phyloP scores from a whole-genome alignment of 2,113 vertebrate species.

The Caretta caretta region DNA sequence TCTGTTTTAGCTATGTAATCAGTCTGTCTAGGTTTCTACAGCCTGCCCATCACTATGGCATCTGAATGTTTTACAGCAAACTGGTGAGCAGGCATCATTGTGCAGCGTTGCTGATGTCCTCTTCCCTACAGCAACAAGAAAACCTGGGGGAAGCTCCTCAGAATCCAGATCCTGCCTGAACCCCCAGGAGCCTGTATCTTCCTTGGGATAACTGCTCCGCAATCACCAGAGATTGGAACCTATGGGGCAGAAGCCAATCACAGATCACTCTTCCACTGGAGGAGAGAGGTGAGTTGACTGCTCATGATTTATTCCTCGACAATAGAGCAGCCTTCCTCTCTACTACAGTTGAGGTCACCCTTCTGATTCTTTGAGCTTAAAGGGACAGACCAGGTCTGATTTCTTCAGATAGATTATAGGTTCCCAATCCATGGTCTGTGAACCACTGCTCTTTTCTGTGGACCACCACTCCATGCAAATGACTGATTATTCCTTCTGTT shows the following conservation, averaged over 20 bases:
- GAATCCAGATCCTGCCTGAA: not conserved
- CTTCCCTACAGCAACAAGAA: not conserved
- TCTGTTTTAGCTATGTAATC: not conserved
- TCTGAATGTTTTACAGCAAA: not conserved
- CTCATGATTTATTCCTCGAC: not conserved
- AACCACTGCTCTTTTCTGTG: not conserved
- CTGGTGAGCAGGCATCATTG: not conserved
- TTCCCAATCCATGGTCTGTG: not conserved
- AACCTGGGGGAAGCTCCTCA: not conserved
- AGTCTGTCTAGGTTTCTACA: not conserved
- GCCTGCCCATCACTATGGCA: not conserved
- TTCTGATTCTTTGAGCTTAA: not conserved
- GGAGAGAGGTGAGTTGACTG: not conserved
- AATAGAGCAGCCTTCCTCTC: not conserved
- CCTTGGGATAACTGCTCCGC: not conserved
- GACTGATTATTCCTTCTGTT: not conserved
- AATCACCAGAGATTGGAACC: not conserved
- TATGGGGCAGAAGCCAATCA: not conserved
- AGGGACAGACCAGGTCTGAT: not conserved
- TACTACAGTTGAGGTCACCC: not conserved
- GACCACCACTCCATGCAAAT: not conserved
- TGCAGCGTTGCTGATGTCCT: not conserved
- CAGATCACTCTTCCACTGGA: not conserved
- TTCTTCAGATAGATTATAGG: not conserved
- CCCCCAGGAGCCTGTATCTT: not conserved